Conservation (phyloP, 2,113 vertebrate species). For the Atlantisia rogersi region DNA sequence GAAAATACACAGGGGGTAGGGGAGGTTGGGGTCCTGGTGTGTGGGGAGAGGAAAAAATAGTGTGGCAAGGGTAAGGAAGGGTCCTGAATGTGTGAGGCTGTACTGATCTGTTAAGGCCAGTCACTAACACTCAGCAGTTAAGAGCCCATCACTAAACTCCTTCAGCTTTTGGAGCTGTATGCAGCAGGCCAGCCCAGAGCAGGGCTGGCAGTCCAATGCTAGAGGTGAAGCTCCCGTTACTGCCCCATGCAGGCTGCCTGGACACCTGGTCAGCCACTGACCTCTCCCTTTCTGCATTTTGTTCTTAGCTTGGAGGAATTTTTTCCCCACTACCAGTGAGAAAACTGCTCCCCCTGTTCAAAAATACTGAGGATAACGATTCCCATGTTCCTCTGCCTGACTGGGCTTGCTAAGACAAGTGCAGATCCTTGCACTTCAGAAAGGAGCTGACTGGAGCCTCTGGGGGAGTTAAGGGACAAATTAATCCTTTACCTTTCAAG, state of each 20-base stretch:
- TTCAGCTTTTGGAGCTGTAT: rapidly evolving
- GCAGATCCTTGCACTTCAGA: neutral
- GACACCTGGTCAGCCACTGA: neutral
- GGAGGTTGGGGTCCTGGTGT: too few relatives aligned
- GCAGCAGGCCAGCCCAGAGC: neutral
- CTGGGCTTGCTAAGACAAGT: neutral
- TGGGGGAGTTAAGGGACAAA: neutral
- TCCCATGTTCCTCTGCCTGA: neutral
- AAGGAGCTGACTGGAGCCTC: neutral
- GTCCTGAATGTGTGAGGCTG: neutral
- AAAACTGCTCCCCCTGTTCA: neutral
- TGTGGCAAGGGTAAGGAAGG: neutral
- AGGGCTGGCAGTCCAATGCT: rapidly evolving
- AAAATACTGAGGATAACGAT: neutral
- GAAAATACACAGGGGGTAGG: too few relatives aligned
- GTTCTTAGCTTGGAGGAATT: neutral
- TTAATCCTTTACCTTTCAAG: neutral
- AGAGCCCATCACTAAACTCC: too few relatives aligned
- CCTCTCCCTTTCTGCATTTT: rapidly evolving
- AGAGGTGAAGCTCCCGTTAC: neutral
- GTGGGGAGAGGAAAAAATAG: neutral
- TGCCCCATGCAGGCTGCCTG: rapidly evolving
- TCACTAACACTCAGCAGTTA: too few relatives aligned
- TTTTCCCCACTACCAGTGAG: neutral
- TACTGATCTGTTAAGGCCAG: neutral